A percentile compares a stretch with the other conserved stretches of the same genome.
These are phyloP conservation scores for Montifringilla adamsi DNA, from an alignment of 2,113 vertebrate genomes.

Conservation along the genomic window DNA sequence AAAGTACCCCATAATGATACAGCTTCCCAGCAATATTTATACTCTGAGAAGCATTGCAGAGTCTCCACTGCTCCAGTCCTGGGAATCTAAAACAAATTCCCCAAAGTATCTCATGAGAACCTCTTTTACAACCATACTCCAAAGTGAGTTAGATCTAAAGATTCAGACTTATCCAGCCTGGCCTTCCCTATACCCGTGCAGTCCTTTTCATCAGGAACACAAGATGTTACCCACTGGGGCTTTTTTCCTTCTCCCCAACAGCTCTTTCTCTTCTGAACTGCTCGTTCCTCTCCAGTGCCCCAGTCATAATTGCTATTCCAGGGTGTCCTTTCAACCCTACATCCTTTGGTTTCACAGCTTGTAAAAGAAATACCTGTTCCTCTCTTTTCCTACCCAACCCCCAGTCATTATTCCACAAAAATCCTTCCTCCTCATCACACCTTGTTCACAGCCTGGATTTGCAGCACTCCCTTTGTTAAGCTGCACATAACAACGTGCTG, in stretches of 20 bases:
- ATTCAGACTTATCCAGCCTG: not conserved
- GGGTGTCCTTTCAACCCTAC: not conserved
- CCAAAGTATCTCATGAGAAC: not conserved
- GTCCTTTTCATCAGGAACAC: not conserved
- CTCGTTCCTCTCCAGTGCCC: not conserved
- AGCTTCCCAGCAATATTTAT: not conserved
- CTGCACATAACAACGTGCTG: rapidly evolving
- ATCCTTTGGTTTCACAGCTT: not conserved
- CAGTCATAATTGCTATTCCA: not conserved
- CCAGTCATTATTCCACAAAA: not conserved
- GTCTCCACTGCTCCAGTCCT: not conserved
- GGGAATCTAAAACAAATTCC: not conserved
- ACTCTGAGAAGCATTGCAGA: not conserved
- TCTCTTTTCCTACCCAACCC: not conserved
- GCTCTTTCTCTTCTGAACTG: not conserved
- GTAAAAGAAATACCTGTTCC: not conserved
- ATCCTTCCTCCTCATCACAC: not conserved
- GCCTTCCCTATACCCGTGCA: not conserved
- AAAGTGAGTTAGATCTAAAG: not conserved
- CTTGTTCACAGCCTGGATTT: slow-evolving; percentile 8
- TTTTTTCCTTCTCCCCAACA: not conserved
- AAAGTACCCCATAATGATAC: not conserved
- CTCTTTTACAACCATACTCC: not conserved
- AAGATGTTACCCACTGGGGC: not conserved
- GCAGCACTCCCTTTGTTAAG: not conserved